Conservation (phyloP, 2,797 vertebrate species). For the Enteromius anoplus region DNA sequence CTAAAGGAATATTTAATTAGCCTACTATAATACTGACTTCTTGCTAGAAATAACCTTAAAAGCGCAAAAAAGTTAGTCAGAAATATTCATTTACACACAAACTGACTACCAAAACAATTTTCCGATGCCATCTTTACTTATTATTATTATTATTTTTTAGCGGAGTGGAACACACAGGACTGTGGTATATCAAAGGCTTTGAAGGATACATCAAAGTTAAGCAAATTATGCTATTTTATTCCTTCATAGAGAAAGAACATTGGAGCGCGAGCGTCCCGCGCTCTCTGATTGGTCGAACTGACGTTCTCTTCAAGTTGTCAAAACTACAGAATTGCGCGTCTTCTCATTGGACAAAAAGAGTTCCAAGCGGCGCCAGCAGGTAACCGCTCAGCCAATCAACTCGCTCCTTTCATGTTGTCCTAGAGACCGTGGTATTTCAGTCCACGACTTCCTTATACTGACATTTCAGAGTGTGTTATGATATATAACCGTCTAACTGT, state of each 20-base stretch:
- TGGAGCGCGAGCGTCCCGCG: slow-evolving; percentile 18
- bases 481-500: not conserved
- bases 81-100: too few species aligned
- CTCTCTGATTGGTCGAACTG: slow-evolving; percentile 57
- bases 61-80: too few species aligned
- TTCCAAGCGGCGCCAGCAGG: slow-evolving; percentile 48
- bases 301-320: slow-evolving; percentile 43
- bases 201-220: too few species aligned
- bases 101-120: too few species aligned
- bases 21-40: too few species aligned
- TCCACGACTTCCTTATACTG: slow-evolving; percentile 21
- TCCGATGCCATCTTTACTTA: too few species aligned
- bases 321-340: slow-evolving; percentile 40
- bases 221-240: not conserved
- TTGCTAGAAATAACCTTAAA: too few species aligned
- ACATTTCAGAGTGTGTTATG: not conserved
- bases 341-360: slow-evolving; percentile 53
- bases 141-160: too few species aligned
- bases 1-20: too few species aligned
- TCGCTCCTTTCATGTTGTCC: slow-evolving; percentile 35
- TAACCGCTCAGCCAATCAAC: slow-evolving; percentile 58
- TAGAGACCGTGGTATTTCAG: slow-evolving; percentile 8
- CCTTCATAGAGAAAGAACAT: not conserved
- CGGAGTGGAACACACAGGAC: too few species aligned
- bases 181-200: too few species aligned